Evolutionary conservation across 2,888 invertebrate species (phyloP).

Genomic region (Chrysodeixis includens): DNA sequence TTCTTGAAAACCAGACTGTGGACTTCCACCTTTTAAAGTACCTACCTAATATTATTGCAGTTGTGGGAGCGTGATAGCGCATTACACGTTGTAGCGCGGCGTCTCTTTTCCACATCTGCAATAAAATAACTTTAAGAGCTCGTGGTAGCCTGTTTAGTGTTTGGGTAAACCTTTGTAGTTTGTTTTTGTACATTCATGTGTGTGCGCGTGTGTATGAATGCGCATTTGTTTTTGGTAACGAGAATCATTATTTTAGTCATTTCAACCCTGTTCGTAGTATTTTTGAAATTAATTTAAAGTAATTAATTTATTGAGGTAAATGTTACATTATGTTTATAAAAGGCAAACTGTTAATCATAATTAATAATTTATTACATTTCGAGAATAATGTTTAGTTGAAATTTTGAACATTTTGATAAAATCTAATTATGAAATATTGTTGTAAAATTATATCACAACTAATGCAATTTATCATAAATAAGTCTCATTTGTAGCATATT

Average conservation of each 20-base stretch:
- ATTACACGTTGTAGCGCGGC: too few species aligned
- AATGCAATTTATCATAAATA: neutral
- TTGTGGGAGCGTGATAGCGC: too few species aligned
- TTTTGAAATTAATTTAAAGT: neutral
- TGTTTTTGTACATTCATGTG: constrained; percentile 3
- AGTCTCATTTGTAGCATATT: neutral
- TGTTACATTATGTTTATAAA: neutral
- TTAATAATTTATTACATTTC: neutral
- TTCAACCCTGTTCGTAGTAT: neutral
- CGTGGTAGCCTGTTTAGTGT: too few species aligned
- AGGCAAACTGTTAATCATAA: neutral
- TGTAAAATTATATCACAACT: neutral
- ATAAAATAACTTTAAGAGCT: too few species aligned
- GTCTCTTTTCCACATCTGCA: too few species aligned
- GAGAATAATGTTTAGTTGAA: neutral
- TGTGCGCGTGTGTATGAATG: neutral
- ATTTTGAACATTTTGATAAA: neutral
- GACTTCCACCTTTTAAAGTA: too few species aligned
- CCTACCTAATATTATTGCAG: too few species aligned
- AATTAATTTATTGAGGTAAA: too few species aligned
- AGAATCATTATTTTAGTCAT: neutral
- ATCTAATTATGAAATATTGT: neutral
- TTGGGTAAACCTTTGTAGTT: neutral
- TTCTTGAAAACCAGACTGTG: constrained; percentile 15
- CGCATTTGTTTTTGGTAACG: neutral